phyloP scores from a whole-genome alignment of 2,888 invertebrate genomes.

The Reticulitermes lucifugus region DNA sequence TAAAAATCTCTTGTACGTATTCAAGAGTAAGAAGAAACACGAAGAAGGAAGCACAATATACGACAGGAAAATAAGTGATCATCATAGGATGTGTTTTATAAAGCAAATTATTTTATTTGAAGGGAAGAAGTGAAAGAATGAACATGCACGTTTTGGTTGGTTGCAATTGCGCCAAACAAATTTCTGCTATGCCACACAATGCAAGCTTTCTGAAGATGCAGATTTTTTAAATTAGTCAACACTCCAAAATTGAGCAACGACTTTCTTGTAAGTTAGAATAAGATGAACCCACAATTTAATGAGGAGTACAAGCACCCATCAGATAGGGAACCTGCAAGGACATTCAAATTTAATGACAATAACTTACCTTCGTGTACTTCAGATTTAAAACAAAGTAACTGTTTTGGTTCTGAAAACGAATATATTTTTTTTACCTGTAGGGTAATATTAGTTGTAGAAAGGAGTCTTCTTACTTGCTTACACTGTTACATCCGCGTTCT shows the following conservation, averaged over 20 bases:
- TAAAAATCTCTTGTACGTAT: not conserved
- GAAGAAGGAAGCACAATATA: constrained; percentile 45
- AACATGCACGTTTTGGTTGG: not conserved
- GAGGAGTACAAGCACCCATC: too few species aligned
- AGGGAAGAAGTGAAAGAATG: not conserved
- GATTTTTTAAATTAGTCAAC: not conserved
- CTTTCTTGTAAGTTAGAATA: not conserved
- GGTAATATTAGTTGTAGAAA: too few species aligned
- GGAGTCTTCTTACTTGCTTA: too few species aligned
- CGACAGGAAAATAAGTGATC: constrained; percentile 36
- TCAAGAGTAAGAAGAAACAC: not conserved
- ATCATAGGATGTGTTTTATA: not conserved
- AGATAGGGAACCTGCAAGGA: too few species aligned
- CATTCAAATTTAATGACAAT: too few species aligned
- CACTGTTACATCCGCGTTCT: too few species aligned
- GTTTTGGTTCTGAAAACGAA: too few species aligned
- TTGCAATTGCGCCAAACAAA: constrained; percentile 16
- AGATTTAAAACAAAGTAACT: too few species aligned
- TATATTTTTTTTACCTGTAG: too few species aligned
- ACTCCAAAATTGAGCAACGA: not conserved
- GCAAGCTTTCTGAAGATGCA: not conserved
- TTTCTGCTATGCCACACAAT: not conserved
- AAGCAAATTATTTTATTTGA: constrained; percentile 17
- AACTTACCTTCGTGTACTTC: too few species aligned
- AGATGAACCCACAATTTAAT: not conserved